A percentile compares a stretch with the other conserved stretches of the same genome.
Evolutionary conservation across 2,797 vertebrate genomes (phyloP).

Genomic region (Columba guinea): DNA sequence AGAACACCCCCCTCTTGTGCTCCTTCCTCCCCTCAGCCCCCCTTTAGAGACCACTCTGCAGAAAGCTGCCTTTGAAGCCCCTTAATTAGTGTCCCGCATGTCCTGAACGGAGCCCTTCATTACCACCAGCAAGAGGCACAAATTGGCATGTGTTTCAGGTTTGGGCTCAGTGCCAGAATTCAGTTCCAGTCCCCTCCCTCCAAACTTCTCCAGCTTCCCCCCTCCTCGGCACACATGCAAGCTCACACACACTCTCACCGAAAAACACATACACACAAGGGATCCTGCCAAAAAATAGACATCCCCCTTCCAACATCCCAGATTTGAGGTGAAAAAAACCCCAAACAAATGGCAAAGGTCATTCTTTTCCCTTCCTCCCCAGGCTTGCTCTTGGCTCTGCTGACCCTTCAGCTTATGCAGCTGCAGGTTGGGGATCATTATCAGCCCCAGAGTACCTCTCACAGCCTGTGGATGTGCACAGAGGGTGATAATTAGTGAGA

Average conservation of each 20-base stretch:
- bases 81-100: constrained; percentile 69
- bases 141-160: constrained; percentile 63
- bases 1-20: constrained; percentile 64
- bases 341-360: background rate
- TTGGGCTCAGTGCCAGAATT: background rate
- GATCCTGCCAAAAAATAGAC: background rate
- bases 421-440: constrained; percentile 69
- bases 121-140: constrained; percentile 57
- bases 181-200: constrained; percentile 1
- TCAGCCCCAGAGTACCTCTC: constrained; percentile 57
- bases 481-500: constrained; percentile 77
- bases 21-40: constrained; percentile 59
- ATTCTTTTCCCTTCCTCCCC: background rate
- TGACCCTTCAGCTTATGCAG: constrained; percentile 57
- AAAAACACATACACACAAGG: background rate
- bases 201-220: background rate
- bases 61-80: constrained; percentile 66
- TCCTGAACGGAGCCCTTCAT: constrained; percentile 71
- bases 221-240: background rate
- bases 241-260: background rate
- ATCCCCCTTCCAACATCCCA: background rate
- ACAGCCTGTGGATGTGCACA: constrained; percentile 66
- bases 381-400: background rate
- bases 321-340: background rate
- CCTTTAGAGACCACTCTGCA: constrained; percentile 47